These are phyloP conservation scores for Lutjanus campechanus DNA, from an alignment of 2,797 vertebrate genomes.

Conservation along the genomic window DNA sequence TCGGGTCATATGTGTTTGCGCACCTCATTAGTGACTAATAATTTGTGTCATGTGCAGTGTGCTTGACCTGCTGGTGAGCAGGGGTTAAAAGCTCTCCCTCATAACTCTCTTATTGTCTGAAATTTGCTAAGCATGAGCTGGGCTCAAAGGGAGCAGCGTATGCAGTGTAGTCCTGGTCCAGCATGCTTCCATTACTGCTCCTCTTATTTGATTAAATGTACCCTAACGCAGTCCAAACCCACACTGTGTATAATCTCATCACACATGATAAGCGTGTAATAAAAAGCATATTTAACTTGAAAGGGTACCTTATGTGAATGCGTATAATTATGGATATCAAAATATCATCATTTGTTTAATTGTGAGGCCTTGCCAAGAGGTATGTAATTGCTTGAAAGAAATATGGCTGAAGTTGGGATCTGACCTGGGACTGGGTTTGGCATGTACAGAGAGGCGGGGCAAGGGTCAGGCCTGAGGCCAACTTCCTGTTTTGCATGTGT, in stretches of 20 bases:
- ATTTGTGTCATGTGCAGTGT: constrained; percentile 32
- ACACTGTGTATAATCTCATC: constrained; percentile 82
- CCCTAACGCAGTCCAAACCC: constrained; percentile 79
- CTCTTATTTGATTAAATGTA: constrained; percentile 84
- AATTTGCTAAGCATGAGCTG: constrained; percentile 75
- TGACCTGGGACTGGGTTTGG: constrained; percentile 57
- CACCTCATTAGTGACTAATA: constrained; percentile 22
- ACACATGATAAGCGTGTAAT: constrained; percentile 82
- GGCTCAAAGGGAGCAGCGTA: constrained; percentile 73
- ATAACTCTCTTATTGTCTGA: constrained; percentile 78
- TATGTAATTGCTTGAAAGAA: constrained; percentile 83
- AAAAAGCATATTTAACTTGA: constrained; percentile 84
- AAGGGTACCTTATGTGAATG: constrained; percentile 81
- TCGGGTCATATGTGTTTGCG: constrained; percentile 14
- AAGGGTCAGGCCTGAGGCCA: constrained; percentile 65
- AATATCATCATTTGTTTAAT: constrained; percentile 87
- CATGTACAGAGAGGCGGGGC: constrained; percentile 43
- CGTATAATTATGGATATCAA: constrained; percentile 84
- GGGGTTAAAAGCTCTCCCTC: constrained; percentile 55
- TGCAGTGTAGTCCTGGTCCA: constrained; percentile 64
- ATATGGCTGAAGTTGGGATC: constrained; percentile 66
- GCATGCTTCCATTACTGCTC: constrained; percentile 85
- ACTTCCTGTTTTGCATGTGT: constrained; percentile 61
- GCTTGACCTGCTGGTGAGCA: constrained; percentile 49
- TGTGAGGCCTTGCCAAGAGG: constrained; percentile 81